phyloP scores from a whole-genome alignment of 2,888 invertebrate species.

The Ptychoptera albimana region DNA sequence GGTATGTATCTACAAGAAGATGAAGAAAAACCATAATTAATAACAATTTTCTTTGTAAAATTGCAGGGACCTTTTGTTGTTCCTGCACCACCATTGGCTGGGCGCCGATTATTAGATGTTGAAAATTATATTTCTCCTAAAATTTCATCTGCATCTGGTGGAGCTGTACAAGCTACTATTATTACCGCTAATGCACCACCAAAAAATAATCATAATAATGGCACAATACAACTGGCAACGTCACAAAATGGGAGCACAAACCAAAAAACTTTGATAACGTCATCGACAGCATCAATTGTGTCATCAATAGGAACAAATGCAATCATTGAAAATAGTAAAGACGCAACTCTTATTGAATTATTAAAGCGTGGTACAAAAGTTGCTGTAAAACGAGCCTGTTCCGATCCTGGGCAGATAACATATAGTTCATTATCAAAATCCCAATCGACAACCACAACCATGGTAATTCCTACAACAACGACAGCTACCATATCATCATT shows the following conservation, averaged over 20 bases:
- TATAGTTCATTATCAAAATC: neutral
- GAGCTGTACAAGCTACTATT: neutral
- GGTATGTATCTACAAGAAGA: conserved; percentile 15
- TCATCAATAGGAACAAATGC: neutral
- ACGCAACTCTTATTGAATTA: conserved; percentile 63
- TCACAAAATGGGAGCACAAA: conserved; percentile 24
- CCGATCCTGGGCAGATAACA: conserved; percentile 47
- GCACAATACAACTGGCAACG: conserved; percentile 23
- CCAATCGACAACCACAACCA: conserved; percentile 8
- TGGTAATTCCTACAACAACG: conserved; percentile 11
- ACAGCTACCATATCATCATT: conserved; percentile 17
- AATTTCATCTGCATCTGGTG: conserved; percentile 8
- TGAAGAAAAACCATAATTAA: neutral
- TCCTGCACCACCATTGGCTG: conserved; percentile 27
- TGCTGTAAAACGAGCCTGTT: conserved; percentile 57
- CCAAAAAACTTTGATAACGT: conserved; percentile 19
- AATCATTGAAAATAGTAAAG: conserved; percentile 33
- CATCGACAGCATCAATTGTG: conserved; percentile 17
- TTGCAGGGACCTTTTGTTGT: conserved; percentile 29
- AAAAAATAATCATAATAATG: conserved; percentile 22
- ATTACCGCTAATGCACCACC: conserved; percentile 8
- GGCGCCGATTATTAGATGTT: conserved; percentile 25
- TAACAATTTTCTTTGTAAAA: neutral
- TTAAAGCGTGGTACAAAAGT: conserved; percentile 54
- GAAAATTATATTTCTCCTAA: conserved; percentile 29